A percentile compares a stretch with the other conserved stretches of the same genome.
These are phyloP conservation scores for Trichonephila inaurata DNA, from an alignment of 1,140 invertebrate genomes.

Conservation along the genomic window DNA sequence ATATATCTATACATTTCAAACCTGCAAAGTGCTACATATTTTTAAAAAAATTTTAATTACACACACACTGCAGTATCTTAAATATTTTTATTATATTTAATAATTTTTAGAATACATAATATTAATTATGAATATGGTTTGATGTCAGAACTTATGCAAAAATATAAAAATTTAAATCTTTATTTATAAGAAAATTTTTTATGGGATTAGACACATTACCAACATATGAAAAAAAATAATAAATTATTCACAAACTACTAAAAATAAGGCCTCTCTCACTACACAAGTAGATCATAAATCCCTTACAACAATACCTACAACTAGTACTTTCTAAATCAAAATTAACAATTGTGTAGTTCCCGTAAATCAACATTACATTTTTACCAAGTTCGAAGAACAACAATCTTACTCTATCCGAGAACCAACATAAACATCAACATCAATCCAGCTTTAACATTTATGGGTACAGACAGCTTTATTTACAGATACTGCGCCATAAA, in stretches of 20 bases:
- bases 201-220: no score
- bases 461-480: conserved; percentile 29
- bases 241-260: background rate
- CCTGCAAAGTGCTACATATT: no score
- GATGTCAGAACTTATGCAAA: no score
- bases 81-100: no score
- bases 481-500: conserved; percentile 50
- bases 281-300: background rate
- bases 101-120: no score
- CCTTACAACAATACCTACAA: background rate
- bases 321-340: background rate
- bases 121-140: no score
- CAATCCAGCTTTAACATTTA: conserved; percentile 45
- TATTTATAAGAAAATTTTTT: no score
- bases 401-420: background rate
- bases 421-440: conserved; percentile 44
- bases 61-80: no score
- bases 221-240: no score
- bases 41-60: no score
- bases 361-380: background rate
- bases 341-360: background rate
- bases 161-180: no score
- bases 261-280: background rate
- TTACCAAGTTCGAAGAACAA: background rate
- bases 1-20: no score